A percentile compares a stretch with the other conserved stretches of the same genome.
Evolutionary conservation across 2,113 vertebrate genomes (phyloP).

Genomic region (Aspiorhynchus laticeps): DNA sequence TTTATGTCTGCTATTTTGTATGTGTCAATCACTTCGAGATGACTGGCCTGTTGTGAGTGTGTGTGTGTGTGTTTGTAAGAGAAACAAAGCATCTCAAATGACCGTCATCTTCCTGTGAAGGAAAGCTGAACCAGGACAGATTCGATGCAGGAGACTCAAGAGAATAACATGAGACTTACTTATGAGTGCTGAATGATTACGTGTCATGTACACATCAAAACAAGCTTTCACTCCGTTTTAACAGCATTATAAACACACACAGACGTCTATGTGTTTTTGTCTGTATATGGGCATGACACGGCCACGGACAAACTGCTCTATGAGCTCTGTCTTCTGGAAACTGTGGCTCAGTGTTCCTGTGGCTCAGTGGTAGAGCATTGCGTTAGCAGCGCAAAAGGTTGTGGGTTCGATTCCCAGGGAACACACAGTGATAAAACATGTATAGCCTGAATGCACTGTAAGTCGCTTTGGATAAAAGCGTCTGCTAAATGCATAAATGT

Average conservation of each 20-base stretch:
- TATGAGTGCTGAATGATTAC: slow-evolving; percentile 17
- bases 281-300: neutral
- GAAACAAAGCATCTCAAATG: slow-evolving; percentile 32
- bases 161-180: slow-evolving; percentile 23
- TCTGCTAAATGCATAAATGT: too few relatives aligned
- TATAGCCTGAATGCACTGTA: too few relatives aligned
- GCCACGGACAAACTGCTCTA: neutral
- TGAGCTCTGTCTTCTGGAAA: neutral
- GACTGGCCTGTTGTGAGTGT: neutral
- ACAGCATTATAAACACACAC: neutral
- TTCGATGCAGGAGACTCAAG: neutral
- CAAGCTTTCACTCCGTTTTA: neutral
- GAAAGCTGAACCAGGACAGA: slow-evolving; percentile 23
- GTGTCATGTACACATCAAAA: slow-evolving; percentile 31
- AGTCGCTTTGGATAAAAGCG: too few relatives aligned
- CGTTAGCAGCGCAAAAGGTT: too few relatives aligned
- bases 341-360: too few relatives aligned
- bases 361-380: too few relatives aligned
- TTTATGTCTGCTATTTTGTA: neutral
- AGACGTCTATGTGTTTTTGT: neutral
- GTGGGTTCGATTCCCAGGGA: too few relatives aligned
- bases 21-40: neutral
- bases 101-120: slow-evolving; percentile 11
- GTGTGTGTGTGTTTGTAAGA: neutral
- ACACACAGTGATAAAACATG: too few relatives aligned